Evolutionary conservation across 2,888 invertebrate species (phyloP).

Genomic region (Rotaria sp.): DNA sequence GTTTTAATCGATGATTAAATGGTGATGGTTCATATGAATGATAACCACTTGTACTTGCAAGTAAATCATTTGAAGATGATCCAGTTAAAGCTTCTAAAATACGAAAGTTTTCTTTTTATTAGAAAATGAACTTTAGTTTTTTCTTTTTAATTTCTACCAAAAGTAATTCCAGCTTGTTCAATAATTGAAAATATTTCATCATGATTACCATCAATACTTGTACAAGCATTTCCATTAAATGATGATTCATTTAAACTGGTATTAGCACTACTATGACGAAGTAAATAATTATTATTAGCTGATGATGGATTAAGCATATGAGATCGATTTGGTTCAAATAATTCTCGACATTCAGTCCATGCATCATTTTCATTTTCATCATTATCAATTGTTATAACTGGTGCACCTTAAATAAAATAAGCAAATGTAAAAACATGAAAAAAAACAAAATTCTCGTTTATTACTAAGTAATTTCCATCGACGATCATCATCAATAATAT

Average conservation of each 20-base stretch:
- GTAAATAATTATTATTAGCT: background rate
- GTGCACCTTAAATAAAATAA: background rate
- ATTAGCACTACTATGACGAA: conserved; percentile 28
- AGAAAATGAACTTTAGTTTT: no score
- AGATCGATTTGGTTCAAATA: background rate
- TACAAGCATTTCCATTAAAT: background rate
- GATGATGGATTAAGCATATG: background rate
- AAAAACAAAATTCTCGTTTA: background rate
- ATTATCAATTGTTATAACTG: background rate
- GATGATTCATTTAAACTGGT: conserved; percentile 30
- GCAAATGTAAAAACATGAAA: background rate
- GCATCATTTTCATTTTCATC: conserved; percentile 12
- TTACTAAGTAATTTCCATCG: background rate
- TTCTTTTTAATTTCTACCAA: background rate
- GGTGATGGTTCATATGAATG: conserved; percentile 23
- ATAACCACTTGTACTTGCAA: background rate
- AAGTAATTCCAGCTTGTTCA: conserved; percentile 4
- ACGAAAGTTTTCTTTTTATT: no score
- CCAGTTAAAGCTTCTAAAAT: background rate
- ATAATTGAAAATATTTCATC: conserved; percentile 13
- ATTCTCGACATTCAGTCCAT: conserved; percentile 28
- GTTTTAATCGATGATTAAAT: background rate
- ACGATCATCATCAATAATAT: background rate
- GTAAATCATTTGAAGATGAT: background rate
- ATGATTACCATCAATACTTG: background rate